Evolutionary conservation across 1,140 invertebrate genomes (phyloP), one percentile per base, ranked within the genome.

Genomic region (Drosophila navojoa): DNA sequence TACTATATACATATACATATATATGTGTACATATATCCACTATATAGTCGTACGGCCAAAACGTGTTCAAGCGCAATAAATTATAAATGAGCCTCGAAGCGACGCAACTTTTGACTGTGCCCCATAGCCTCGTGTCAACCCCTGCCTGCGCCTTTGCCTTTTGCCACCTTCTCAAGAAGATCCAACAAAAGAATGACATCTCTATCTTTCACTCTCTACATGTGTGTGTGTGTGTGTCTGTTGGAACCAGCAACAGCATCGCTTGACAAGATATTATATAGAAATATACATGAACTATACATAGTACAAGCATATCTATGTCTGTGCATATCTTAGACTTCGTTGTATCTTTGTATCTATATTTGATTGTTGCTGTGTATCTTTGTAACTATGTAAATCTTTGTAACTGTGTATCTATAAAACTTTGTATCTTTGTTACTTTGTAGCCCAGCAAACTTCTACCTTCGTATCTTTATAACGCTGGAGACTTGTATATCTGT

Each of bases 11-110:
- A 44, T 15, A 15, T 32, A 15, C 45, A 2, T 13, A 10, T 3
- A 9, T 38, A 3, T 38, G n/a, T n/a, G n/a, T n/a, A n/a, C n/a
- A 52, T 53, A 25, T 62, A n/a, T 47, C 32, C 3, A 3, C 44
- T 47, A 59, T 64, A 55, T 52, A 52, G 19, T 29, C 47, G 64
- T 57, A 54, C 58, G 40, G 6, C 40, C 52, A 40, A 85, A 85
- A 85, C 81, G 77, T 85, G 81, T 85, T 85, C 81, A 70, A 79
- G 77, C 81, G 58, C 74, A 72, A 85, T 85, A 80, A 85, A 85
- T 85, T 85, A 85, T 77, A 74, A 76, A 77, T 77, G 75, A 77
- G 71, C 75, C 75, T 19, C 47, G 67, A 79, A 66, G 68, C 61
- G 58, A 75, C 66, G 74, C 71, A 73, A 73, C 59, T 76, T 73